Conservation (phyloP, 2,797 vertebrate species). For the Alauda arvensis region DNA sequence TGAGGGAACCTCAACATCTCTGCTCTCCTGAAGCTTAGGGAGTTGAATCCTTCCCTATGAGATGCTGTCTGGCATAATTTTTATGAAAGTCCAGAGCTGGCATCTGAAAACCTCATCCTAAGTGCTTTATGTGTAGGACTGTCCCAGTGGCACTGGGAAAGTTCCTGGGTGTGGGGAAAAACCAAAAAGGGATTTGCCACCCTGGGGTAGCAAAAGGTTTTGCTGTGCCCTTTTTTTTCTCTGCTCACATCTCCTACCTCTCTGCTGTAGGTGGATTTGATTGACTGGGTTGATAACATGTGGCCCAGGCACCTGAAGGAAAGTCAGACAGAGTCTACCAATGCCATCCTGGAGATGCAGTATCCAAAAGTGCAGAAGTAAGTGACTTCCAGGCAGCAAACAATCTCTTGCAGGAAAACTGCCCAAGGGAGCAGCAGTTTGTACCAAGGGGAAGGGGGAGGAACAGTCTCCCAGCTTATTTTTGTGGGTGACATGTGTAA, state of each 20-base stretch:
- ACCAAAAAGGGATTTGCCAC: neutral
- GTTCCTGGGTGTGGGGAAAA: neutral
- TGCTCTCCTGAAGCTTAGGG: neutral
- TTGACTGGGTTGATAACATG: constrained; percentile 99
- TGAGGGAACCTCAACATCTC: neutral
- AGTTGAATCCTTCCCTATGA: neutral
- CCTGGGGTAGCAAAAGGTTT: neutral
- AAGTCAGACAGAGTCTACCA: constrained; percentile 93
- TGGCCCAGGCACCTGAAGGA: constrained; percentile 98
- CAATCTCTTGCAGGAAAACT: neutral
- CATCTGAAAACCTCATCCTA: neutral
- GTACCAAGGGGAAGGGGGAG: neutral
- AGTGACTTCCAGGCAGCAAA: constrained; percentile 57
- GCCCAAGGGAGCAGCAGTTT: neutral
- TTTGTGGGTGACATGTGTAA: neutral
- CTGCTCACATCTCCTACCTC: neutral
- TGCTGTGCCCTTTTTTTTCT: neutral
- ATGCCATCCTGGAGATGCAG: constrained; percentile 96
- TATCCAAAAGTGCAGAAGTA: constrained; percentile 99
- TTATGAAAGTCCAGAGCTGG: neutral
- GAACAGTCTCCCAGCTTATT: neutral
- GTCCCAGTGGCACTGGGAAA: neutral
- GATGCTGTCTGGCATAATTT: neutral
- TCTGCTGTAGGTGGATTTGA: constrained; percentile 87
- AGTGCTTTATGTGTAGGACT: neutral